Evolutionary conservation across 1,140 invertebrate genomes (phyloP).

Genomic region (Lepidurus apus): DNA sequence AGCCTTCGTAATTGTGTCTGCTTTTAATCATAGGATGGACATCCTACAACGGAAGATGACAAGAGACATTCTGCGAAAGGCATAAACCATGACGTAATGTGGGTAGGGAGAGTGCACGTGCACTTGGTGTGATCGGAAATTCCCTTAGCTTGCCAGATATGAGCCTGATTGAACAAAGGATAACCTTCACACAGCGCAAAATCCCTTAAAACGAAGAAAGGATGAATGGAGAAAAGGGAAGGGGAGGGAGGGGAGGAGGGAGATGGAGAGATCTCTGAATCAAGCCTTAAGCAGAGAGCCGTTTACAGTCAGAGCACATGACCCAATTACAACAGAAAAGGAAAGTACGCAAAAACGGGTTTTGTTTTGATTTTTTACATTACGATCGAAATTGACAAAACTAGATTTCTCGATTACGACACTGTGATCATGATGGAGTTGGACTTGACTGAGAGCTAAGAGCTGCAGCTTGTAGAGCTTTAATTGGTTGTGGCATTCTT

Average conservation of each 20-base stretch:
- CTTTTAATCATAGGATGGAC: background rate
- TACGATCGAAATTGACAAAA: background rate
- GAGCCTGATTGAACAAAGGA: conserved; percentile 10
- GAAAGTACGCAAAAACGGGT: no score
- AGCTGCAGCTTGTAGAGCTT: background rate
- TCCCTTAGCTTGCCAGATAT: conserved; percentile 7
- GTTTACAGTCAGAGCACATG: no score
- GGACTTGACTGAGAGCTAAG: background rate
- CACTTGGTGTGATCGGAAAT: background rate
- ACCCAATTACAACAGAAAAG: no score
- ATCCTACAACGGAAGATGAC: background rate
- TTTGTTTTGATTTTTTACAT: background rate
- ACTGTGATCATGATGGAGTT: background rate
- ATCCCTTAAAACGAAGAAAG: background rate
- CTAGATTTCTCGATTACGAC: background rate
- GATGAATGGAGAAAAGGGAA: background rate
- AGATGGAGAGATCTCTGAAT: no score
- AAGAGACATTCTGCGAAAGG: background rate
- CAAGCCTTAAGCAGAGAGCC: no score
- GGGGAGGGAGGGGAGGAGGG: no score
- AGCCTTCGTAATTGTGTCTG: no score
- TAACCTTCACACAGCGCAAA: background rate
- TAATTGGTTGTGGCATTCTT: conserved; percentile 1
- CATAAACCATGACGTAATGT: background rate
- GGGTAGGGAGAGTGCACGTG: background rate